phyloP scores from a whole-genome alignment of 1,140 invertebrate species.

The Chrysomallon squamiferum region DNA sequence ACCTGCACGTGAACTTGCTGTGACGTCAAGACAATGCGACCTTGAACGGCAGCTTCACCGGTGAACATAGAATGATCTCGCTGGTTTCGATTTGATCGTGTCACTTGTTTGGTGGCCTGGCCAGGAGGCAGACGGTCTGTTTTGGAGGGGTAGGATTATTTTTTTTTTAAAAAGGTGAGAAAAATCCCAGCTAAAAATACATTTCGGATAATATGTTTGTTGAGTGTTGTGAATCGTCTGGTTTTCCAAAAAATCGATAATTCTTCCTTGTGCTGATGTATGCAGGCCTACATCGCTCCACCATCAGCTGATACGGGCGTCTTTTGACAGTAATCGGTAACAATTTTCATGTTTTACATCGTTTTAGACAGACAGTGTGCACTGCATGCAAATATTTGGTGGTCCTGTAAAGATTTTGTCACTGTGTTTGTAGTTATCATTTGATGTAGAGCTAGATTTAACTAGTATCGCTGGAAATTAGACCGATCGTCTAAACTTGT shows the following conservation, averaged over 20 bases:
- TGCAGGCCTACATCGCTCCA: background rate
- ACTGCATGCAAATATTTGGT: too few species aligned
- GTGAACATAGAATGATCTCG: background rate
- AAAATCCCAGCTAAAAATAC: too few species aligned
- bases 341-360: background rate
- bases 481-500: too few species aligned
- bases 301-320: background rate
- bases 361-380: background rate
- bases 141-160: background rate
- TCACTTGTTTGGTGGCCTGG: too few species aligned
- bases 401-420: too few species aligned
- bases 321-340: background rate
- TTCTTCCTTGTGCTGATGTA: background rate
- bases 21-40: constrained; percentile 1
- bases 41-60: background rate
- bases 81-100: too few species aligned
- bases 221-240: background rate
- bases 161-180: background rate
- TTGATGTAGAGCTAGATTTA: too few species aligned
- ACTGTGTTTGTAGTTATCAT: too few species aligned
- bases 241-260: background rate
- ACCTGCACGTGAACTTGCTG: background rate
- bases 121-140: too few species aligned
- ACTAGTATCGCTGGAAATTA: too few species aligned
- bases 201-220: background rate